Conservation (phyloP, 2,113 vertebrate species). For the Actinemys pallida region DNA sequence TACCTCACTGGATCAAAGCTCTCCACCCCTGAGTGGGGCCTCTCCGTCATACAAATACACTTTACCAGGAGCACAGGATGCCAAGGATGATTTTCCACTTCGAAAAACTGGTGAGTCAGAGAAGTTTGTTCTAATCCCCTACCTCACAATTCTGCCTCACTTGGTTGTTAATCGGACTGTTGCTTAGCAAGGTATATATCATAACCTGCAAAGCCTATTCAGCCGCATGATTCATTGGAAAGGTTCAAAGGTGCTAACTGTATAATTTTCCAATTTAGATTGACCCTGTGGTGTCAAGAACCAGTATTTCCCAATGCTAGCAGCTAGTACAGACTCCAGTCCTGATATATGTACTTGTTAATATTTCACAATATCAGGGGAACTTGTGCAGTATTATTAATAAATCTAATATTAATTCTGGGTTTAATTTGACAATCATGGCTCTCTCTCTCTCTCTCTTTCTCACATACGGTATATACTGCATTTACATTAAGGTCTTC, state of each 20-base stretch:
- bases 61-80: constrained; percentile 89
- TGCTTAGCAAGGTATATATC: neutral
- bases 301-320: fast-evolving
- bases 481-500: neutral
- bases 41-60: constrained; percentile 94
- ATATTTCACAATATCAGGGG: neutral
- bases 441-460: neutral
- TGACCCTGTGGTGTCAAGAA: neutral
- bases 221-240: neutral
- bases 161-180: constrained; percentile 1
- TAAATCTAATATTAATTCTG: neutral
- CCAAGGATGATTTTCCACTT: constrained; percentile 96
- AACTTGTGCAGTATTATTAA: neutral
- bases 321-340: neutral
- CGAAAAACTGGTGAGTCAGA: constrained; percentile 93
- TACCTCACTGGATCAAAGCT: constrained; percentile 98
- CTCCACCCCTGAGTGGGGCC: constrained; percentile 92
- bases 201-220: neutral
- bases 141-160: neutral
- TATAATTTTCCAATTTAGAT: neutral
- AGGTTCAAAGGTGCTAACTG: constrained; percentile 13
- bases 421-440: neutral
- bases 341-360: neutral
- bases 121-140: neutral
- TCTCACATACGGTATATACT: neutral